These are phyloP conservation scores for Montifringilla adamsi DNA, from an alignment of 2,113 vertebrate genomes.

Conservation along the genomic window DNA sequence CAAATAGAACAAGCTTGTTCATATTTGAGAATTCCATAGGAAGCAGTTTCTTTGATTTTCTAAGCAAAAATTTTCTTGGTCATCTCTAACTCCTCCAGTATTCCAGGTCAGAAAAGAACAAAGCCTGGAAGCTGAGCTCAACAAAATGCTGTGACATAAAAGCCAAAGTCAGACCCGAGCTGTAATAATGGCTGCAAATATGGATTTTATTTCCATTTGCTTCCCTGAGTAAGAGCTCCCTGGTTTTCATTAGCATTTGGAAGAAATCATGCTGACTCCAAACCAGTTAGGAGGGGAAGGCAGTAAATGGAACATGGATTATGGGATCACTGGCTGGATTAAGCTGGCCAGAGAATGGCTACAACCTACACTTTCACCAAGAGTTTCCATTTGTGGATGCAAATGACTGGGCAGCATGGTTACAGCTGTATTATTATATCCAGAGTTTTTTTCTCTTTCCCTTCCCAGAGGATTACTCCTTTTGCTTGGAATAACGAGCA, in stretches of 20 bases:
- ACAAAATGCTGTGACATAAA: background rate
- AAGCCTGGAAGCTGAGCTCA: background rate
- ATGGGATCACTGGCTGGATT: conserved; percentile 46
- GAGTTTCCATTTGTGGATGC: background rate
- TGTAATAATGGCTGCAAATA: background rate
- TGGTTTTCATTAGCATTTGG: conserved; percentile 37
- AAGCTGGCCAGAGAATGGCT: background rate
- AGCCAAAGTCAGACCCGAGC: background rate
- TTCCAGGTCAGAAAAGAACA: background rate
- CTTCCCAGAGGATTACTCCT: background rate
- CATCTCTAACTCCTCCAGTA: background rate
- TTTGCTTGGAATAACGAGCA: background rate
- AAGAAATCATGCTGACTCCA: background rate
- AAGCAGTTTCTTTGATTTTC: background rate
- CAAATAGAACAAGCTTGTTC: background rate
- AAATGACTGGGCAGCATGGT: background rate
- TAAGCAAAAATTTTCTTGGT: background rate
- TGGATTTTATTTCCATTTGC: conserved; percentile 19
- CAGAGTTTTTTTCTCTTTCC: background rate
- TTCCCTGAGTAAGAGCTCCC: background rate
- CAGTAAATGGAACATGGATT: conserved; percentile 42
- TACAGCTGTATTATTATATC: background rate
- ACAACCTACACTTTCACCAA: conserved; percentile 2
- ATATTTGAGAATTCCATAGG: background rate
- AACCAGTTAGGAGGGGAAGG: background rate